phyloP scores from a whole-genome alignment of 1,140 invertebrate genomes.

The Oncopodura yosiiana region DNA sequence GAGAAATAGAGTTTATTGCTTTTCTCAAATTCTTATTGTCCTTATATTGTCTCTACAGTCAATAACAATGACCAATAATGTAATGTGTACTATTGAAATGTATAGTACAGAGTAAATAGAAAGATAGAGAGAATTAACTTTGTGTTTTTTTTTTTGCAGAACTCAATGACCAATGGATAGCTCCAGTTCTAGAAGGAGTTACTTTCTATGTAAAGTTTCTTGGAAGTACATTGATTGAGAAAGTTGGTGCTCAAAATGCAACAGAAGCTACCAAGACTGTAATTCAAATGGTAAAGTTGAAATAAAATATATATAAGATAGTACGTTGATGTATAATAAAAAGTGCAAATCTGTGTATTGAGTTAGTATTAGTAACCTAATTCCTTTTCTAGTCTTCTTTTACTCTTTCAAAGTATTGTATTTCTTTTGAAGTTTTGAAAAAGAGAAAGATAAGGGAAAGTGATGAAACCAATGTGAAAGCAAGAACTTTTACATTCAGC shows the following conservation, averaged over 20 bases:
- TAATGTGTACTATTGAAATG: no score
- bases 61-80: no score
- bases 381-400: slow-evolving; percentile 1
- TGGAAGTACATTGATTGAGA: slow-evolving; percentile 57
- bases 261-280: slow-evolving; percentile 60
- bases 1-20: no score
- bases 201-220: slow-evolving; percentile 63
- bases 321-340: no score
- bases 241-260: slow-evolving; percentile 50
- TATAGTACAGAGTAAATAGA: no score
- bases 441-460: slow-evolving; percentile 10
- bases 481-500: not conserved
- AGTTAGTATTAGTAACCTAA: slow-evolving; percentile 1
- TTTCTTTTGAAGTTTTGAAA: not conserved
- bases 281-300: slow-evolving; percentile 48
- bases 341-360: no score
- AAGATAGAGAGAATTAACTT: no score
- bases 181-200: slow-evolving; percentile 50
- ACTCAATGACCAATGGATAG: slow-evolving; percentile 34
- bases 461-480: not conserved
- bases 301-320: no score
- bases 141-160: slow-evolving; percentile 15
- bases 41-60: no score
- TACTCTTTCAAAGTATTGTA: not conserved
- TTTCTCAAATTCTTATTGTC: no score